These are phyloP conservation scores for Operophtera brumata DNA, from an alignment of 2,888 invertebrate genomes.

Conservation along the genomic window DNA sequence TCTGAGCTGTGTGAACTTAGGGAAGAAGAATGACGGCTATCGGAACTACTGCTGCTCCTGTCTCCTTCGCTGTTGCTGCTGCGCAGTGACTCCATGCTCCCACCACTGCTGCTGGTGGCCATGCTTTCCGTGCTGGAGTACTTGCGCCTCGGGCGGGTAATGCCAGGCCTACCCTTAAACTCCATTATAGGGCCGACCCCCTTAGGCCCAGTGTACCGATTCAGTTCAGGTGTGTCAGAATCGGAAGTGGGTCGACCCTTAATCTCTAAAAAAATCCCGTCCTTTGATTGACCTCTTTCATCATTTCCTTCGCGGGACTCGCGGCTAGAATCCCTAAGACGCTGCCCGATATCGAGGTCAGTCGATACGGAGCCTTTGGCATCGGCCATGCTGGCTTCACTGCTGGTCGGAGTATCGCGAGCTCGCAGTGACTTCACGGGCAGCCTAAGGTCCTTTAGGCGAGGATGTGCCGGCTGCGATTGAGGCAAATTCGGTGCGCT, in stretches of 20 bases:
- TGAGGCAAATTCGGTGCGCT: conserved; percentile 89
- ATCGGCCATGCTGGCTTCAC: conserved; percentile 83
- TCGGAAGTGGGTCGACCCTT: conserved; percentile 85
- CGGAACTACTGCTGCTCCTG: conserved; percentile 91
- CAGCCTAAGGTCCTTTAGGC: conserved; percentile 86
- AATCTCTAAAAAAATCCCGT: conserved; percentile 86
- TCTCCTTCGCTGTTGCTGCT: conserved; percentile 94
- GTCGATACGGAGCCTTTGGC: conserved; percentile 76
- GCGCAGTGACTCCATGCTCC: conserved; percentile 92
- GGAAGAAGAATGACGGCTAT: conserved; percentile 90
- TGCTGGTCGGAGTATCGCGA: conserved; percentile 82
- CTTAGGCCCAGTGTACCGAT: conserved; percentile 79
- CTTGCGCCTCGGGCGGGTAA: conserved; percentile 77
- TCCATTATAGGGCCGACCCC: conserved; percentile 81
- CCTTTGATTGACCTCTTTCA: conserved; percentile 85
- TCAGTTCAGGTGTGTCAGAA: conserved; percentile 78
- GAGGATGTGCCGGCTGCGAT: conserved; percentile 83
- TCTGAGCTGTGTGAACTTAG: conserved; percentile 93
- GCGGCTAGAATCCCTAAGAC: conserved; percentile 73
- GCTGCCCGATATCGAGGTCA: conserved; percentile 75
- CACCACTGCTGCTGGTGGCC: conserved; percentile 92
- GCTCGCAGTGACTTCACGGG: conserved; percentile 86
- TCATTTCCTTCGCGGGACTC: conserved; percentile 84
- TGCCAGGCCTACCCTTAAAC: conserved; percentile 82
- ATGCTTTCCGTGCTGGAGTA: conserved; percentile 93